Conservation (phyloP, 2,797 vertebrate genomes). For the Calcarius lapponicus region DNA sequence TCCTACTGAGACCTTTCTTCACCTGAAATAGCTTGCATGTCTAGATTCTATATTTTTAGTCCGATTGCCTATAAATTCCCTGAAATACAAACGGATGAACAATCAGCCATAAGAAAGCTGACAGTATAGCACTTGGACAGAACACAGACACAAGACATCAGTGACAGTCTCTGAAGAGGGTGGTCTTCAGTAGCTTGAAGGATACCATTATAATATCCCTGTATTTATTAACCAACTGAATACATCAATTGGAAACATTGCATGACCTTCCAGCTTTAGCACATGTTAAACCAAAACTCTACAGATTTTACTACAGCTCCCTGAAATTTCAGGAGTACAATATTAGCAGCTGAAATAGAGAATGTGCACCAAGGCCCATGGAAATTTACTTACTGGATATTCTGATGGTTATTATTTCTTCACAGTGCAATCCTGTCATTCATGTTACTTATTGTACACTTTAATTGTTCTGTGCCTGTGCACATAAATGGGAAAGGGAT, state of each 20-base stretch:
- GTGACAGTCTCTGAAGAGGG: neutral
- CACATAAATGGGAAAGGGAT: neutral
- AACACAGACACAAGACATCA: neutral
- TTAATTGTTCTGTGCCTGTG: neutral
- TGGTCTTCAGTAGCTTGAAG: neutral
- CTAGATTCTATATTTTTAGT: neutral
- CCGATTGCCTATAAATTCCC: neutral
- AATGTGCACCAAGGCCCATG: neutral
- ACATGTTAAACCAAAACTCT: neutral
- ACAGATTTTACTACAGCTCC: neutral
- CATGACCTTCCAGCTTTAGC: neutral
- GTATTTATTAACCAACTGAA: neutral
- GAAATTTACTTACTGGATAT: neutral
- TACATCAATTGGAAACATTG: neutral
- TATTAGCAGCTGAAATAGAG: neutral
- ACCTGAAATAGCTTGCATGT: neutral
- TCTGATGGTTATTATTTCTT: neutral
- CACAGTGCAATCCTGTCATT: neutral
- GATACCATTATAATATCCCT: neutral
- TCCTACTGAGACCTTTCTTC: neutral
- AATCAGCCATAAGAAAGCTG: neutral
- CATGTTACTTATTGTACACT: neutral
- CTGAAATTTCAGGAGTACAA: neutral
- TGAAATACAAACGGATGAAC: neutral
- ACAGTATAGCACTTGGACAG: neutral